Conservation (phyloP, 2,113 vertebrate genomes). For the Labeo catla region DNA sequence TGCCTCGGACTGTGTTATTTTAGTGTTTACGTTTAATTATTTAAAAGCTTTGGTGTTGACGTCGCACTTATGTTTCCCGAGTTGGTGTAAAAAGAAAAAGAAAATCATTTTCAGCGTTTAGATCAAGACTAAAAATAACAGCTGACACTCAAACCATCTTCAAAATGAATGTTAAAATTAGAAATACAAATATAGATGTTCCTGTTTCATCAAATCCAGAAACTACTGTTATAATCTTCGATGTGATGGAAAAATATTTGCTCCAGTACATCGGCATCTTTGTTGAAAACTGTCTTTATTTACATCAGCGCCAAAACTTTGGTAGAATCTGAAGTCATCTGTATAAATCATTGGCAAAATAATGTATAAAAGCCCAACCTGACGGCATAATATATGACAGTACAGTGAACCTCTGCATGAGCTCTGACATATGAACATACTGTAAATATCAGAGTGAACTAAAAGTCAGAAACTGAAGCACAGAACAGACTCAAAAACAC, state of each 20-base stretch:
- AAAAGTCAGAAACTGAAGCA: not conserved
- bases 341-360: not conserved
- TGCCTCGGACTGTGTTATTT: conserved; percentile 65
- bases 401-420: not conserved
- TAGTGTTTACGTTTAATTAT: conserved; percentile 16
- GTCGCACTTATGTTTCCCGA: not conserved
- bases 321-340: not conserved
- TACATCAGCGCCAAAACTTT: not conserved
- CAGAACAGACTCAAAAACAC: not conserved
- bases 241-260: not conserved
- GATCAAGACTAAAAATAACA: not conserved
- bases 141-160: not conserved
- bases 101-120: not conserved
- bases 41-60: not conserved
- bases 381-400: not conserved
- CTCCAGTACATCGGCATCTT: not conserved
- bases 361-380: not conserved
- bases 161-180: not conserved
- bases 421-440: conserved; percentile 25
- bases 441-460: conserved; percentile 14
- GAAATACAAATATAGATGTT: not conserved
- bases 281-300: not conserved
- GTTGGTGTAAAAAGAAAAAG: not conserved
- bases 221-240: not conserved
- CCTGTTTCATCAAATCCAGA: not conserved